Base-by-base conservation (phyloP, 2,888 invertebrate genomes). In the Lutraria lutraria region DNA sequence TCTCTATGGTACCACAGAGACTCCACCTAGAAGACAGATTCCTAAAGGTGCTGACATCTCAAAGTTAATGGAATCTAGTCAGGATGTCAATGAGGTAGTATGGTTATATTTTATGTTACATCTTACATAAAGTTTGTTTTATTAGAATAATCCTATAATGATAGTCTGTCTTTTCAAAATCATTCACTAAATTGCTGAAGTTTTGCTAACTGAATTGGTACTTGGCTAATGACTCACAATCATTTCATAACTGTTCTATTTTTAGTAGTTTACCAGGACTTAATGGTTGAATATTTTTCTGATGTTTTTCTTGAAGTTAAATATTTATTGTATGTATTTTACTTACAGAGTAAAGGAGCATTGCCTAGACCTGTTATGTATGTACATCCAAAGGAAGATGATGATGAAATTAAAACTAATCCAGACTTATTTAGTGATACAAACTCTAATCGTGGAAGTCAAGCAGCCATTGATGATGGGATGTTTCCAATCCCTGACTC, bases 361-460 rank as follows among this genome's bases (percentile, higher is more conserved):
- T 88, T 95, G 0, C 95, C 95, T 16, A 92, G 91, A 81, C 95
- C 95, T 13, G 93, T 95, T 79, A 94, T 95, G 89, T 95, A 94
- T 84, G 83, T 93, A 29, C 91, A 91, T n/a, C 92, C 93, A 0
- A 90, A 91, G 79, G 92, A 93, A 21, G 91, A 91, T 52, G 94
- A 95, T 52, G 95, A 94, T 85, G 95, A 95, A 87, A 93, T 92
- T 16, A 93, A 94, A 87, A 95, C 95, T 34, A 95, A 94, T 79
- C 95, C 95, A 0, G 95, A 95, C 31, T 90, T 95, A 72, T 95
- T 95, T 88, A 95, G 95, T 89, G 95, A 95, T 88, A 94, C 94
- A 12, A 95, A 94, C 76, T 95, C 94, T 15, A 92, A 91, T 25
- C 91, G 92, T 19, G 94, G 94, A 13, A 93, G 93, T 81, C 94